These are phyloP conservation scores for Geophilus truncorum DNA, from an alignment of 2,888 invertebrate species.

Conservation along the genomic window DNA sequence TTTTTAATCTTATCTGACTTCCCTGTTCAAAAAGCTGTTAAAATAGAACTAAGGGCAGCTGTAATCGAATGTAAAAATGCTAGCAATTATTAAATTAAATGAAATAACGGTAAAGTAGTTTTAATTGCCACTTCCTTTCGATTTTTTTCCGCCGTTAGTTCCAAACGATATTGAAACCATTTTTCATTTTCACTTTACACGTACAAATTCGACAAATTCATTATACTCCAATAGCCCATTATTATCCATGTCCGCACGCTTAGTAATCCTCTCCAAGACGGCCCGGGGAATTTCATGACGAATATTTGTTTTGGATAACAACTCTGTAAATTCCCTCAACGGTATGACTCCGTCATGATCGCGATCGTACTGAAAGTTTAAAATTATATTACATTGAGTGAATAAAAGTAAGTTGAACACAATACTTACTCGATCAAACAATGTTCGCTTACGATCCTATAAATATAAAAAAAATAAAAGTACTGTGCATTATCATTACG, in stretches of 20 bases:
- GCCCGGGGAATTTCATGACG: neutral
- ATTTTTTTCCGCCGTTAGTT: no score
- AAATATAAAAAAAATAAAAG: neutral
- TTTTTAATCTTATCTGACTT: no score
- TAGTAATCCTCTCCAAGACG: neutral
- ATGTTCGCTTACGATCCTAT: neutral
- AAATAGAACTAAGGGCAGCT: no score
- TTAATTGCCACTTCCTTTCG: no score
- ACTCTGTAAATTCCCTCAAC: neutral
- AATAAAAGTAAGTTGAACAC: neutral
- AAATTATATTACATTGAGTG: neutral
- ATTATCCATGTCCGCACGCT: neutral
- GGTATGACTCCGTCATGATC: constrained; percentile 23
- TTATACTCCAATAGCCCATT: constrained; percentile 20
- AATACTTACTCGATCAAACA: constrained; percentile 4
- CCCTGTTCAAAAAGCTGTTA: no score
- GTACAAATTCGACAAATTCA: constrained; percentile 28
- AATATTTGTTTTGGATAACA: neutral
- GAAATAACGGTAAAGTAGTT: no score
- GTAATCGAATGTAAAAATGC: no score
- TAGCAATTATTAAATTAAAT: no score
- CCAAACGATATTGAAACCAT: neutral
- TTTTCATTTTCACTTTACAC: neutral
- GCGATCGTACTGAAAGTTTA: neutral
- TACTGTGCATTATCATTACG: neutral